These are phyloP conservation scores for Pangasianodon gigas DNA, from an alignment of 2,113 vertebrate genomes.

Conservation along the genomic window DNA sequence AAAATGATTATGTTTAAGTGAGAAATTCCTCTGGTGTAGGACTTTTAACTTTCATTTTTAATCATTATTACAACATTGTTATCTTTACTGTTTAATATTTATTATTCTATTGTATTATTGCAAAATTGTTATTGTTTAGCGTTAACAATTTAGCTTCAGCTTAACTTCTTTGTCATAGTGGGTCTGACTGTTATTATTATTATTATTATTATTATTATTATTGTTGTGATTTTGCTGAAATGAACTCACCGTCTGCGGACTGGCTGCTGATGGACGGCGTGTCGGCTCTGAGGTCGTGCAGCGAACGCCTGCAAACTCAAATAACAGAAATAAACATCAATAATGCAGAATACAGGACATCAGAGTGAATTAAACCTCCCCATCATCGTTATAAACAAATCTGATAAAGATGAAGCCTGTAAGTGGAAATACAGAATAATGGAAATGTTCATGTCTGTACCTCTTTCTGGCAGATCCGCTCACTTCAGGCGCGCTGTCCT, in stretches of 20 bases:
- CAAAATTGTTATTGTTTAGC: too few relatives aligned
- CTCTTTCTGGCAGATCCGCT: conserved; percentile 60
- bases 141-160: neutral
- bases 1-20: too few relatives aligned
- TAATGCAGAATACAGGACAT: neutral
- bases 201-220: neutral
- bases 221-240: neutral
- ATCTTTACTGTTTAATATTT: too few relatives aligned
- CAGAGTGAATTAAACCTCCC: neutral
- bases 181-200: neutral
- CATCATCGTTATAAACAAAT: neutral
- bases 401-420: neutral
- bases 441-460: conserved; percentile 6
- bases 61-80: too few relatives aligned
- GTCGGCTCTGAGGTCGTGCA: conserved; percentile 60
- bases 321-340: neutral
- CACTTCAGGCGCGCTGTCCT: conserved; percentile 46
- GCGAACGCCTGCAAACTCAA: conserved; percentile 52
- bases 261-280: conserved; percentile 16
- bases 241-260: conserved; percentile 44
- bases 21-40: too few relatives aligned
- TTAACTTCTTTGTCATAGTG: neutral
- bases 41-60: neutral
- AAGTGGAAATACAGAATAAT: neutral
- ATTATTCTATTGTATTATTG: too few relatives aligned